A percentile compares a stretch with the other conserved stretches of the same genome.
Evolutionary conservation across 2,888 invertebrate species (phyloP).

Genomic region (Reticulitermes lucifugus): DNA sequence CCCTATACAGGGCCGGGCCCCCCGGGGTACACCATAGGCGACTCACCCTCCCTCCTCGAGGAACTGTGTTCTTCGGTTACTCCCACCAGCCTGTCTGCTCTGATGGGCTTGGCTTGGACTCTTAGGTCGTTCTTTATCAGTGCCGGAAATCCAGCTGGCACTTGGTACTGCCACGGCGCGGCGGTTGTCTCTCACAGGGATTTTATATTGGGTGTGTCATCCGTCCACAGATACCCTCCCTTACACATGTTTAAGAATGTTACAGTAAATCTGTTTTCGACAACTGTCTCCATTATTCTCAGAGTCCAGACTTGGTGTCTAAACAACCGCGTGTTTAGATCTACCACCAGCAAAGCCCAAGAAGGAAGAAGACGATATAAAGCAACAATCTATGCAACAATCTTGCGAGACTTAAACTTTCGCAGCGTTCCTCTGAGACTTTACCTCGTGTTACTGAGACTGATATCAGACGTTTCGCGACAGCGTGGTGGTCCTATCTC

Average conservation of each 20-base stretch:
- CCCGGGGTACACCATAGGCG: not conserved
- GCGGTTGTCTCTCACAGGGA: not conserved
- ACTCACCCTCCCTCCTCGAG: not conserved
- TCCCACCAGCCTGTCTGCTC: not conserved
- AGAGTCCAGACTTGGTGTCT: too few relatives aligned
- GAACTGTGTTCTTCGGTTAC: not conserved
- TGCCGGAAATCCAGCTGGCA: not conserved
- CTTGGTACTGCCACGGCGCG: not conserved
- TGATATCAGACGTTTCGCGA: too few relatives aligned
- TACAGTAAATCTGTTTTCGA: too few relatives aligned
- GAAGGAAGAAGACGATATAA: too few relatives aligned
- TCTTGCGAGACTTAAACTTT: too few relatives aligned
- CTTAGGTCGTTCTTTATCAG: not conserved
- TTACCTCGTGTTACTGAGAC: too few relatives aligned
- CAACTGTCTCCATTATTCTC: too few relatives aligned
- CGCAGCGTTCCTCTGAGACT: too few relatives aligned
- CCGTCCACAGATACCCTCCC: not conserved
- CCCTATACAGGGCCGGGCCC: not conserved
- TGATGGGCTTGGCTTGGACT: not conserved
- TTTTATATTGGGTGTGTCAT: not conserved
- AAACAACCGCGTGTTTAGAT: too few relatives aligned
- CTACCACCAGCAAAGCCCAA: too few relatives aligned
- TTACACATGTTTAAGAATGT: not conserved
- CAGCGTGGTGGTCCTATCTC: too few relatives aligned
- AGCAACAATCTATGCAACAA: too few relatives aligned